phyloP scores from a whole-genome alignment of 2,113 vertebrate genomes.

The Cyanistes caeruleus region DNA sequence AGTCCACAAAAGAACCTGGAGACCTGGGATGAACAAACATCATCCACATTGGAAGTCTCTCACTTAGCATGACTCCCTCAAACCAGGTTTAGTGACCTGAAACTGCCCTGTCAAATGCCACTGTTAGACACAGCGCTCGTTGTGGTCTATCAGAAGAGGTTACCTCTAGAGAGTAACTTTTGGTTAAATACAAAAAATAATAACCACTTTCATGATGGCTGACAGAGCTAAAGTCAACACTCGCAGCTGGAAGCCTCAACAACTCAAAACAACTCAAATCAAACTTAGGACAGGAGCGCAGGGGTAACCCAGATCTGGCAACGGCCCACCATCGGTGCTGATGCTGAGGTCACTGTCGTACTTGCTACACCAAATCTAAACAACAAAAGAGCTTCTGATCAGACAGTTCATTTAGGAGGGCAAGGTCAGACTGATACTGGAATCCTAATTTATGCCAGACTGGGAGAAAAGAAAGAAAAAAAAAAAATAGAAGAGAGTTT shows the following conservation, averaged over 20 bases:
- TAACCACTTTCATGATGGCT: neutral
- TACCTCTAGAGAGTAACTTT: neutral
- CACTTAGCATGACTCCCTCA: neutral
- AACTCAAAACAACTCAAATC: neutral
- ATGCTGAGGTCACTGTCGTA: neutral
- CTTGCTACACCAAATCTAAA: neutral
- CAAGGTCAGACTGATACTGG: slow-evolving; percentile 2
- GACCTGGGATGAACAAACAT: neutral
- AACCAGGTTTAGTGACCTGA: neutral
- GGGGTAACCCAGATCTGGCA: neutral
- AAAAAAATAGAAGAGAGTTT: neutral
- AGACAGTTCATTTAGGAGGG: neutral
- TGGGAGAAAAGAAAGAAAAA: neutral
- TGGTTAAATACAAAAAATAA: neutral
- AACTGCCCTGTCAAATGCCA: neutral
- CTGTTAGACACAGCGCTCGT: neutral
- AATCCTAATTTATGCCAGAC: slow-evolving; percentile 12
- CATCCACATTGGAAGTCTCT: neutral
- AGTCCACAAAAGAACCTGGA: neutral
- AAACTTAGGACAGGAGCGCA: neutral
- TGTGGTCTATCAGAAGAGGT: neutral
- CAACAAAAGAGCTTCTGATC: slow-evolving; percentile 7
- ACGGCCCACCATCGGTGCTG: fast-evolving
- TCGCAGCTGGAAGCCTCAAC: neutral
- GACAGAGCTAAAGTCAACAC: neutral